Evolutionary conservation across 2,888 invertebrate species (phyloP).

Genomic region (Petrolisthes cinctipes): DNA sequence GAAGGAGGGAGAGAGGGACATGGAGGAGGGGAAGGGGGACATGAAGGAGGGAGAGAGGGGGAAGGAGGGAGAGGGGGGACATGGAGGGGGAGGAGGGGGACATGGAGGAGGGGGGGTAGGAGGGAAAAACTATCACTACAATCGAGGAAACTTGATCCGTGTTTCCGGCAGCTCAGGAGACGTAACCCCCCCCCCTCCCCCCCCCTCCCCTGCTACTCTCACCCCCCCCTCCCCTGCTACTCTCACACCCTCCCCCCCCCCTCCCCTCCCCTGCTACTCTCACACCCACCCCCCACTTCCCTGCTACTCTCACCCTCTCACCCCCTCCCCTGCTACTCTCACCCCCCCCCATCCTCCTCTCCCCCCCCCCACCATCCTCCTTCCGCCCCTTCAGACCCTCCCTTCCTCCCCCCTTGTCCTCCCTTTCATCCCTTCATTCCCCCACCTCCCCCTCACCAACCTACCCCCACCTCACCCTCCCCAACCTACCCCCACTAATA

Average conservation of each 20-base stretch:
- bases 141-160: too few relatives aligned
- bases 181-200: not conserved
- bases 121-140: too few relatives aligned
- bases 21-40: too few relatives aligned
- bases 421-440: not conserved
- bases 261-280: not conserved
- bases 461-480: not conserved
- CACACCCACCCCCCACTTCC: not conserved
- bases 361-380: conserved; percentile 1
- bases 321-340: not conserved
- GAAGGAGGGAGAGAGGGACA: not conserved
- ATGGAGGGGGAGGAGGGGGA: not conserved
- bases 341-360: not conserved
- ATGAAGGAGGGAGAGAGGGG: not conserved
- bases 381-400: not conserved
- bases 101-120: not conserved
- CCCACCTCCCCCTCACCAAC: not conserved
- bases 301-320: not conserved
- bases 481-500: too few relatives aligned
- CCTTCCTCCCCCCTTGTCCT: not conserved
- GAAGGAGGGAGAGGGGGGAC: not conserved
- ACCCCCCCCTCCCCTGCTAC: not conserved
- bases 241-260: not conserved
- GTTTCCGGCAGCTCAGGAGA: not conserved
- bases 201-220: not conserved